These are phyloP conservation scores for Halichoeres trimaculatus DNA, from an alignment of 2,113 vertebrate species.

Conservation along the genomic window DNA sequence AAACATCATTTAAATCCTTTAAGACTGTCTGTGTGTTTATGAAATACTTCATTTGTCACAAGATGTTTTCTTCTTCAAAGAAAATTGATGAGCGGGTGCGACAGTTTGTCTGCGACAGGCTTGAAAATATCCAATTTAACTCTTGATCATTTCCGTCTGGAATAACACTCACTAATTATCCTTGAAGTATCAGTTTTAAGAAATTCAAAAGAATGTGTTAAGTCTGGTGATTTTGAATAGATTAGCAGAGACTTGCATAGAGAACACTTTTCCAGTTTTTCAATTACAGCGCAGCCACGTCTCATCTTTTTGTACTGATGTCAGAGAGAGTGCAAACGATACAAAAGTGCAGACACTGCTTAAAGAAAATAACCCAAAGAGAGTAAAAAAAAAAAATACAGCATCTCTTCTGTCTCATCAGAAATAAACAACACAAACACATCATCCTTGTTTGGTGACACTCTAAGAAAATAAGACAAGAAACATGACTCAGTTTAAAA, in stretches of 20 bases:
- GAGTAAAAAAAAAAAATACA: neutral
- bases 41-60: neutral
- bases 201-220: neutral
- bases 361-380: neutral
- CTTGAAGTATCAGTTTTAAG: neutral
- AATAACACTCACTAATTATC: constrained; percentile 1
- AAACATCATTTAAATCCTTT: constrained; percentile 15
- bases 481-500: constrained; percentile 37
- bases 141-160: neutral
- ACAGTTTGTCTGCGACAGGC: neutral
- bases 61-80: neutral
- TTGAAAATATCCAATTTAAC: constrained; percentile 13
- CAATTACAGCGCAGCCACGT: neutral
- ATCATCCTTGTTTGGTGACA: constrained; percentile 15
- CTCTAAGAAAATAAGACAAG: constrained; percentile 25
- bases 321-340: neutral
- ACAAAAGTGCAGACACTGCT: neutral
- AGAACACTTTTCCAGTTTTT: neutral
- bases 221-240: neutral
- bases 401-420: neutral
- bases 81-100: neutral
- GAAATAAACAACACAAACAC: constrained; percentile 19
- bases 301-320: neutral
- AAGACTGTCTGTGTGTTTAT: constrained; percentile 6
- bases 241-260: neutral